Evolutionary conservation across 2,888 invertebrate species (phyloP).

Genomic region (Corythucha ciliata): DNA sequence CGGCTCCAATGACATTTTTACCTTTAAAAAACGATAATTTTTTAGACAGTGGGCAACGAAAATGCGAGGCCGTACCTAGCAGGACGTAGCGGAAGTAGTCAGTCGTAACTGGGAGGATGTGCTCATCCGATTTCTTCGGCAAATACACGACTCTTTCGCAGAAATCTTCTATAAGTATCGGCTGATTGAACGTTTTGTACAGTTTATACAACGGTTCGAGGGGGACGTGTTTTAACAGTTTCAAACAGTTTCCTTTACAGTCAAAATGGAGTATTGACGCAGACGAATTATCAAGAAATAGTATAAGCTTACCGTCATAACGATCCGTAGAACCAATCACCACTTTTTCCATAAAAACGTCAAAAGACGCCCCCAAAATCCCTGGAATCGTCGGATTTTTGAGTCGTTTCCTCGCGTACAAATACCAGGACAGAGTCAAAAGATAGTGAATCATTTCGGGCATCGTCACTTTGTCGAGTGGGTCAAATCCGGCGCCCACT

Average conservation of each 20-base stretch:
- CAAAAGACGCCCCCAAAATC: conserved; percentile 24
- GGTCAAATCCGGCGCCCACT: conserved; percentile 22
- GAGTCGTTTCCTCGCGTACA: conserved; percentile 14
- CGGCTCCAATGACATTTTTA: conserved; percentile 17
- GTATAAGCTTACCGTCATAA: conserved; percentile 13
- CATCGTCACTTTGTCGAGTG: conserved; percentile 25
- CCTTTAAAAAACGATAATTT: conserved; percentile 9
- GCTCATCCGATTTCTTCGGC: neutral
- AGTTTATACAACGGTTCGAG: conserved; percentile 15
- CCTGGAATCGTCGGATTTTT: conserved; percentile 22
- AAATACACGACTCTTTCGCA: conserved; percentile 13
- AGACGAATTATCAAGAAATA: no score
- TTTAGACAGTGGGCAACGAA: neutral
- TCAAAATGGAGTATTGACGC: no score
- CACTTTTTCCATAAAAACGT: conserved; percentile 23
- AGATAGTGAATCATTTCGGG: conserved; percentile 28
- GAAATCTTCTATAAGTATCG: conserved; percentile 12
- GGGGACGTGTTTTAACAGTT: conserved; percentile 14
- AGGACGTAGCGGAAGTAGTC: conserved; percentile 11
- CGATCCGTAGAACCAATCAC: conserved; percentile 4
- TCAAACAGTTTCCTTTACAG: conserved; percentile 18
- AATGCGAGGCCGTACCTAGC: conserved; percentile 3
- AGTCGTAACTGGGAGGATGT: conserved; percentile 15
- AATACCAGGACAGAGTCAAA: conserved; percentile 17
- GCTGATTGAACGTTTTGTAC: conserved; percentile 12